Base-by-base conservation (phyloP, 1,140 invertebrate genomes). In the Penaeus japonicus region DNA sequence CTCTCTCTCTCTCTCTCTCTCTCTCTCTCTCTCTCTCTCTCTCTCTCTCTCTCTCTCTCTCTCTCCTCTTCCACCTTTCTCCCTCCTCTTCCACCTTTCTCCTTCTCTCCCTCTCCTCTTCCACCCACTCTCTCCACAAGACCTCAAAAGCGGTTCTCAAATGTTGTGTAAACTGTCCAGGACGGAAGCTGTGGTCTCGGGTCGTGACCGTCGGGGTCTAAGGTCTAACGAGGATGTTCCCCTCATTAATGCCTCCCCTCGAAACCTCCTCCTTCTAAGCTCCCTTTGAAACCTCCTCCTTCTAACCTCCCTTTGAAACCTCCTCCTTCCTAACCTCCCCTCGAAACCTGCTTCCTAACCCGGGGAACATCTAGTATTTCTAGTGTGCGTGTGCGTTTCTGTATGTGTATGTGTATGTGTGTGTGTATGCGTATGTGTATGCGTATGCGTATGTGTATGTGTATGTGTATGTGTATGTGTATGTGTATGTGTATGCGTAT, bases 181-280 rank as follows among this genome's bases (percentile, higher is more conserved):
- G 70, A 22, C 84, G 84, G 84, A 85, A 77, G 84, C 84, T 85
- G 84, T 54, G 84, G 84, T 77, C 47, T 57, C 47, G 83, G 84
- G 84, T 85, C 84, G 70, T 85, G 84, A 53, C 84, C 27, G 20
- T 30, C 32, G 70, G 30, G 47, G 27, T 22, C 22, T n/a, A 27
- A 47, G 81, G 39, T 55, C 84, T 85, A 85, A 85, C 84, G 53
- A 85, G 84, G 84, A 85, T 85, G 57, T 65, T 84, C 24, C 84
- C 84, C 84, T 85, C 84, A 85, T 85, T 85, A 85, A 85, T 85
- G 77, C 81, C 55, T 24, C 20, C 57, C 55, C 59, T 39, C 35
- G 20, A 35, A 24, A 20, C 22, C 53, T 22, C 70, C 27, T 73
- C 70, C 47, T 47, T 15, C 10, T 12, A 47, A 12, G 10, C 47